Percentiles rank a stretch among this genome's conserved stretches.
These are phyloP conservation scores for Macrotis lagotis DNA, from an alignment of 2,113 vertebrate genomes.

Conservation along the genomic window DNA sequence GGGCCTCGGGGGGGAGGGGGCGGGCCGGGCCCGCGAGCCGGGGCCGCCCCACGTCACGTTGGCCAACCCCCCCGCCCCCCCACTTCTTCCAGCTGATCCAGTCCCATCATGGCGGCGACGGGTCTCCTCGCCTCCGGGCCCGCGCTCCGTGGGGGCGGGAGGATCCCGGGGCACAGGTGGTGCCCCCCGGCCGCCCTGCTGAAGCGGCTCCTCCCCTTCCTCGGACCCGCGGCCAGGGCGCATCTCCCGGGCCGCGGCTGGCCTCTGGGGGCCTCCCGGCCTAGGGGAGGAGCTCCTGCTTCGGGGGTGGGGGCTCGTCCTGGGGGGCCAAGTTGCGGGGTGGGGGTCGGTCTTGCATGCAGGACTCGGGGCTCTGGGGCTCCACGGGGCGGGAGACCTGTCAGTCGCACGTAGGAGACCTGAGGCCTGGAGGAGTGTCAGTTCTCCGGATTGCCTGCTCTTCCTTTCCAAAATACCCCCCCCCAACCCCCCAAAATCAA, in stretches of 20 bases:
- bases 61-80: constrained; percentile 29
- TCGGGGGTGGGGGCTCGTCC: constrained; percentile 17
- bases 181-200: background rate
- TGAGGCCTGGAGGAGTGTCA: background rate
- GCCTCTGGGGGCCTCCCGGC: background rate
- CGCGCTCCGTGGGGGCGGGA: background rate
- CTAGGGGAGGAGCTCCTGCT: background rate
- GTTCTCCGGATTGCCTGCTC: background rate
- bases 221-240: background rate
- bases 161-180: background rate
- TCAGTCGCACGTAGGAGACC: background rate
- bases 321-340: background rate
- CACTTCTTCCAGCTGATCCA: constrained; percentile 29
- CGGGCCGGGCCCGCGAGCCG: background rate
- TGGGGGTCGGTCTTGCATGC: background rate
- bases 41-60: constrained; percentile 41
- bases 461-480: background rate
- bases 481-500: background rate
- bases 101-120: constrained; percentile 67
- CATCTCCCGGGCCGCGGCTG: background rate
- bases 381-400: background rate
- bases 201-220: background rate
- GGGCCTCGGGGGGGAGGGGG: constrained; percentile 34
- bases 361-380: background rate
- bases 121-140: constrained; percentile 3